Base-by-base conservation (phyloP, 37 sponge, comb jelly and placozoan genomes). In the Spongilla lacustris region DNA sequence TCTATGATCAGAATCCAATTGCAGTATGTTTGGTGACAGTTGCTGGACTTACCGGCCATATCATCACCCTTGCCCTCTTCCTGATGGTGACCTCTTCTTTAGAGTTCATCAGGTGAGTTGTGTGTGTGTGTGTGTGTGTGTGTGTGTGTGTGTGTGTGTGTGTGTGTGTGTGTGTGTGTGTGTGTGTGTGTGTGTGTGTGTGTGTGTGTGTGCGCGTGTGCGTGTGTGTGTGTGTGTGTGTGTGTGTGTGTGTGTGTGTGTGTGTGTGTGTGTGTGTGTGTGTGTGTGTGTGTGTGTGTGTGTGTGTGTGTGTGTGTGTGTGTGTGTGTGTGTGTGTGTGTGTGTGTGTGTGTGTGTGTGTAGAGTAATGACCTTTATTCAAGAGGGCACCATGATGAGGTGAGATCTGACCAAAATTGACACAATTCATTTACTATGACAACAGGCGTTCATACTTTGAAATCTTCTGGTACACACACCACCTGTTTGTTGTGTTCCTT, bases 41-140 rank as follows among this genome's bases (percentile, higher is more conserved):
- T 27, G 96, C 96, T 73, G 98, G 98, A 2, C 73, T 98, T 41
- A 98, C 98, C 0, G 98, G 98, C 32, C 95, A 95, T 35, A 83
- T 96, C 23, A 98, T 98, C 66, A 84, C 86, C 31, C 76, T 96
- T 33, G 93, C 74, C 22, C 88, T 98, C 50, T 96, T 98, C 66
- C 87, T 98, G 13, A 98, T 98, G 98, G 92, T 96, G 49, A 96
- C 96, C 28, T 98, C 98, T 8, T 98, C 98, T 25, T 50, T 98
- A 11, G 94, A 95, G 87, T 91, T 95, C 28, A 91, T 98, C 48
- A 73, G 94, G 89, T 92, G 35, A 75, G 76, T 46, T 46, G 46
- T 46, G 46, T 46, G 46, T 46, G 46, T 8, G 8, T 46, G 46
- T 46, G 46, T 46, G 8, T 46, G 8, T 46, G 46, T 46, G 46